These are phyloP conservation scores for Drosophila anomalata DNA, from an alignment of 2,888 invertebrate species.

Conservation along the genomic window DNA sequence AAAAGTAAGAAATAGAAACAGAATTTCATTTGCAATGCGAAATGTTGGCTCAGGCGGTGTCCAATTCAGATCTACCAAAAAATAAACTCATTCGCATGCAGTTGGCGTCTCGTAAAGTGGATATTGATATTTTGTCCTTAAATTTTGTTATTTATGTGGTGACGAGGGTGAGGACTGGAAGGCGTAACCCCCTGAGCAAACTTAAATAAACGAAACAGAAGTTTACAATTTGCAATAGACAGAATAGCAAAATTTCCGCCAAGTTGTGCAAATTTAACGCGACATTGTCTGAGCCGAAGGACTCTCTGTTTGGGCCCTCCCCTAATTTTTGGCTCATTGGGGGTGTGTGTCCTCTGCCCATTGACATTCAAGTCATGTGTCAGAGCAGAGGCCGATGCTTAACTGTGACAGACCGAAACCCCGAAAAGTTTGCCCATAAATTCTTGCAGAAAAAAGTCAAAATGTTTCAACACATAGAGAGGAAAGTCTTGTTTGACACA, in stretches of 20 bases:
- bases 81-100: conserved; percentile 80
- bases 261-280: conserved; percentile 80
- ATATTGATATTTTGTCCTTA: conserved; percentile 84
- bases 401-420: conserved; percentile 73
- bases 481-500: conserved; percentile 42
- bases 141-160: conserved; percentile 84
- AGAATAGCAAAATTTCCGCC: conserved; percentile 58
- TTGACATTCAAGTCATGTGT: conserved; percentile 81
- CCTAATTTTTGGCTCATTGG: conserved; percentile 6
- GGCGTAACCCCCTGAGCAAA: conserved; percentile 36
- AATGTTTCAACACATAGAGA: conserved; percentile 60
- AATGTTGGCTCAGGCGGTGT: conserved; percentile 52
- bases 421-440: conserved; percentile 68
- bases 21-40: conserved; percentile 68
- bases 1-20: conserved; percentile 74
- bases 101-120: conserved; percentile 83
- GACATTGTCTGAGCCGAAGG: conserved; percentile 67
- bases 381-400: conserved; percentile 80
- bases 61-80: conserved; percentile 25
- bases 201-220: conserved; percentile 53
- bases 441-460: conserved; percentile 51
- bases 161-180: conserved; percentile 37
- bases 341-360: conserved; percentile 41
- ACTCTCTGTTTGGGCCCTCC: conserved; percentile 20
- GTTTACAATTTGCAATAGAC: conserved; percentile 67